Percentiles rank a stretch among this genome's conserved stretches.
Evolutionary conservation across 2,113 vertebrate genomes (phyloP).

Genomic region (Limnothrissa miodon): DNA sequence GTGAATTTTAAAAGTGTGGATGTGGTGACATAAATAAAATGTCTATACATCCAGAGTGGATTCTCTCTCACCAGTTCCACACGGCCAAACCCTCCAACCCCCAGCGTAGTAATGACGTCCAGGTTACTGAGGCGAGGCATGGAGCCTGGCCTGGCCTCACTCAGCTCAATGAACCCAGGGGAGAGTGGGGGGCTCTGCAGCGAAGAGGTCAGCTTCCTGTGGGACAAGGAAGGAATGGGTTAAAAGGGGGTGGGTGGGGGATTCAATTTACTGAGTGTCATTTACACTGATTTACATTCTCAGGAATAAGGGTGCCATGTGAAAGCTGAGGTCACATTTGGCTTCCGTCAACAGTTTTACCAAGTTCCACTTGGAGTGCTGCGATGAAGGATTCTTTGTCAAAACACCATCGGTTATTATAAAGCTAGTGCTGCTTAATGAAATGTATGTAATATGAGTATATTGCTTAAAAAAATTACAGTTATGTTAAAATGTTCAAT

Average conservation of each 20-base stretch:
- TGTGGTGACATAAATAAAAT: too few relatives aligned
- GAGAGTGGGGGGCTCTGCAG: conserved; percentile 62
- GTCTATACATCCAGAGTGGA: not conserved
- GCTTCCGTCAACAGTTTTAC: too few relatives aligned
- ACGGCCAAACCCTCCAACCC: conserved; percentile 73
- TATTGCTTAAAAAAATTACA: not conserved
- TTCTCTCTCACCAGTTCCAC: conserved; percentile 68
- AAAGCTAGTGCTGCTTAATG: not conserved
- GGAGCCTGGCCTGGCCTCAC: conserved; percentile 54
- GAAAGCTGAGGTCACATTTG: not conserved
- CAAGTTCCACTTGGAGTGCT: not conserved
- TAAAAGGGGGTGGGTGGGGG: not conserved
- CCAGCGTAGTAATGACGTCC: conserved; percentile 67
- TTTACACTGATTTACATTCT: not conserved
- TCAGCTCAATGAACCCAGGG: conserved; percentile 61
- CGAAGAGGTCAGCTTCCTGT: conserved; percentile 60
- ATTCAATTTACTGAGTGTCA: not conserved
- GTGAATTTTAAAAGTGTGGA: too few relatives aligned
- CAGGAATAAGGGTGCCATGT: not conserved
- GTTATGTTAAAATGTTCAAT: not conserved
- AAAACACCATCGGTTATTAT: not conserved
- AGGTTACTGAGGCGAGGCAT: conserved; percentile 66
- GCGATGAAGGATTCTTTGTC: not conserved
- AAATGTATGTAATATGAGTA: not conserved
- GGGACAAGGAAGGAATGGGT: too few relatives aligned